Percentiles rank a stretch among this genome's conserved stretches.
Conservation (phyloP, 2,113 vertebrate species). For the Ammospiza caudacuta region DNA sequence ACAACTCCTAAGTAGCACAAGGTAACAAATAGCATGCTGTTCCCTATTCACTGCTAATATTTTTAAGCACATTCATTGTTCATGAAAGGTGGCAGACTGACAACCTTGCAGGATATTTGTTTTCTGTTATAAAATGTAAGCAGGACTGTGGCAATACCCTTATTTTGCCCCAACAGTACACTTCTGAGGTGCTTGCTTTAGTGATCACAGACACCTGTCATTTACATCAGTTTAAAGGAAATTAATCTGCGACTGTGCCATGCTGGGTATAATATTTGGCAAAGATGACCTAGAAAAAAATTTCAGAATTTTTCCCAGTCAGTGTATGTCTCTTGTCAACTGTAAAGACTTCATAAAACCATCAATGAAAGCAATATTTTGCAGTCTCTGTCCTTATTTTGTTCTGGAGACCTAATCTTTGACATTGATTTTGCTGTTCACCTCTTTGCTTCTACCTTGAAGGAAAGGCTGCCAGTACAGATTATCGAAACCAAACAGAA, state of each 20-base stretch:
- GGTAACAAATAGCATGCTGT: not conserved
- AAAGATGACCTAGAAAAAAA: not conserved
- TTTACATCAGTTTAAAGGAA: not conserved
- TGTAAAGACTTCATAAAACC: not conserved
- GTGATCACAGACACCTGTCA: too few relatives aligned
- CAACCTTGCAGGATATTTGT: not conserved
- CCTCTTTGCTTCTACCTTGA: not conserved
- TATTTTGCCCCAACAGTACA: rapidly evolving
- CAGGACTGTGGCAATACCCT: not conserved
- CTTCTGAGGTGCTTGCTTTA: not conserved
- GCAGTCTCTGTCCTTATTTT: not conserved
- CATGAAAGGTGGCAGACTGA: not conserved
- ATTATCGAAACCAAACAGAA: not conserved
- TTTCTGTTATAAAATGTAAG: not conserved
- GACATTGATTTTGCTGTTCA: not conserved
- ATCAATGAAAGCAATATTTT: not conserved
- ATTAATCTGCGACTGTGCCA: not conserved
- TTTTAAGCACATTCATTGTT: not conserved
- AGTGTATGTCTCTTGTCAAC: not conserved
- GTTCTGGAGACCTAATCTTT: not conserved
- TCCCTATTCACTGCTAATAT: not conserved
- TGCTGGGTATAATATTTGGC: not conserved
- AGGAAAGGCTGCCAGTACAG: not conserved
- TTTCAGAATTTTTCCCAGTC: not conserved
- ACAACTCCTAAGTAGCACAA: not conserved